Evolutionary conservation across 2,797 vertebrate species (phyloP).

Genomic region (Macropodus opercularis): DNA sequence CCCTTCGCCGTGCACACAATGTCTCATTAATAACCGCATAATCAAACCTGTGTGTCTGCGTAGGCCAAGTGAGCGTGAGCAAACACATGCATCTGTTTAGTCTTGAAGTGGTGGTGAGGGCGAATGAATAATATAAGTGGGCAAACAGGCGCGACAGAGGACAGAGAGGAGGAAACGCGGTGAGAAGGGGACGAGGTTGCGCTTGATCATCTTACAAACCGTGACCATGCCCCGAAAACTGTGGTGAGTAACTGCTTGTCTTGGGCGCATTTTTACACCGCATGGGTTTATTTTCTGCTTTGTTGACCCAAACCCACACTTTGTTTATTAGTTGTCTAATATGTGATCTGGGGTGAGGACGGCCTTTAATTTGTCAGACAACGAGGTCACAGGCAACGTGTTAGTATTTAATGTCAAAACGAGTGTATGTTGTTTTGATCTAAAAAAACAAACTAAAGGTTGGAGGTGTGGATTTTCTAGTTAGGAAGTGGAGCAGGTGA

Average conservation of each 20-base stretch:
- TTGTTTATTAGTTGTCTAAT: too few species aligned
- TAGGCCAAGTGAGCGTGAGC: slow-evolving; percentile 17
- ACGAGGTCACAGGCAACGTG: not conserved
- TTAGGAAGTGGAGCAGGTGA: too few species aligned
- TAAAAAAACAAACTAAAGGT: too few species aligned
- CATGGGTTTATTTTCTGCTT: not conserved
- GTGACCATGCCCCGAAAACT: slow-evolving; percentile 74
- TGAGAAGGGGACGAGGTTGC: slow-evolving; percentile 24
- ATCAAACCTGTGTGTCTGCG: slow-evolving; percentile 58
- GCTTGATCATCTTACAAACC: slow-evolving; percentile 37
- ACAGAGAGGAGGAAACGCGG: slow-evolving; percentile 25
- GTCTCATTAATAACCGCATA: slow-evolving; percentile 78
- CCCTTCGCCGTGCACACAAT: slow-evolving; percentile 52
- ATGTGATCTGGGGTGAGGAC: not conserved
- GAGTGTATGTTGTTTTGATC: too few species aligned
- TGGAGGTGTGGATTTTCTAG: too few species aligned
- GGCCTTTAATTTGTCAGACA: not conserved
- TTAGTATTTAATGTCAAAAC: too few species aligned
- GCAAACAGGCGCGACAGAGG: slow-evolving; percentile 43
- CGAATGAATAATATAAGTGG: slow-evolving; percentile 68
- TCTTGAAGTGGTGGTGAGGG: slow-evolving; percentile 69
- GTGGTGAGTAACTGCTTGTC: slow-evolving; percentile 66
- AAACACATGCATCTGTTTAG: slow-evolving; percentile 69
- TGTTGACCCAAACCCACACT: not conserved
- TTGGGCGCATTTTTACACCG: not conserved